Conservation (phyloP, 2,797 vertebrate genomes). For the Eremophila alpestris region DNA sequence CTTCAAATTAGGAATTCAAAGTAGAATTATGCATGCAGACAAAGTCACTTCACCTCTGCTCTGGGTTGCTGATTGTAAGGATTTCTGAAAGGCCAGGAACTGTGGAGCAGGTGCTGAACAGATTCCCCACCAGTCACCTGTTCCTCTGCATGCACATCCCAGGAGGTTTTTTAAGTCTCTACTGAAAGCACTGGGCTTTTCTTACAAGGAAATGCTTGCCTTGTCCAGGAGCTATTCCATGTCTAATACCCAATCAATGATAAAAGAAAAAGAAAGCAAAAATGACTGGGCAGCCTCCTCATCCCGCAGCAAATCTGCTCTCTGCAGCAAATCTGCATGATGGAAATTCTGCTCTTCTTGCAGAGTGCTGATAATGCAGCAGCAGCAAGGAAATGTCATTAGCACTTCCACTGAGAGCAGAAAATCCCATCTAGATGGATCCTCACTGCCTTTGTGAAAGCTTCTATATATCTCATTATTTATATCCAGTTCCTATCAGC, state of each 20-base stretch:
- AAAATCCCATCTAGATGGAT: background rate
- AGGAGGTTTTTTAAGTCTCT: background rate
- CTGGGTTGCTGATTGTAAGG: background rate
- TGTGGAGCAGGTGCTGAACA: background rate
- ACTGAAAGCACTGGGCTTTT: background rate
- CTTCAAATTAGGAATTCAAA: background rate
- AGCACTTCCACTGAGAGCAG: slow-evolving; percentile 1
- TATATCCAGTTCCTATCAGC: background rate
- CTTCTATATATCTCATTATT: background rate
- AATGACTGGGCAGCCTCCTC: background rate
- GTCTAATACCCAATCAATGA: background rate
- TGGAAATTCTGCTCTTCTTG: background rate
- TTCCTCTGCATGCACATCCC: background rate
- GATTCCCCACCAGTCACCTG: background rate
- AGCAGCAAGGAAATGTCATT: slow-evolving; percentile 1
- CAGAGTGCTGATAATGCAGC: slow-evolving; percentile 3
- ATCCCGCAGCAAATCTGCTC: background rate
- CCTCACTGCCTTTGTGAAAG: background rate
- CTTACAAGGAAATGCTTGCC: background rate
- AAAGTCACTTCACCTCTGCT: background rate
- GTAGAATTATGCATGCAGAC: background rate
- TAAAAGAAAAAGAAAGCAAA: background rate
- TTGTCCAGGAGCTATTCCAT: background rate
- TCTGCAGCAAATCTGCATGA: background rate
- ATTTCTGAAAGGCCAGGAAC: background rate